Evolutionary conservation across 2,888 invertebrate species (phyloP), one percentile per base, ranked within the genome.

Genomic region (Cryptus armator): DNA sequence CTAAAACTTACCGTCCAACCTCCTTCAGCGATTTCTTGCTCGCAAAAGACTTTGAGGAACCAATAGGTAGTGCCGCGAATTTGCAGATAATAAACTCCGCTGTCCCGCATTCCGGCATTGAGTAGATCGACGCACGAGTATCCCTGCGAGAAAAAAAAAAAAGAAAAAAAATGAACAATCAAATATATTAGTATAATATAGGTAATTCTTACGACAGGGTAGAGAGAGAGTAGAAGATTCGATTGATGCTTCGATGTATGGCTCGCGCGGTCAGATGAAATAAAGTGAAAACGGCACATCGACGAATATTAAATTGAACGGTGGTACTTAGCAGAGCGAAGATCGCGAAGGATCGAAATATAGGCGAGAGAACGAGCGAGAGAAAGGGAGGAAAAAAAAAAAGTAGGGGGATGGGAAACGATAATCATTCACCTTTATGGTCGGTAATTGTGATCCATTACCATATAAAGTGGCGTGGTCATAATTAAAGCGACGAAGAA

Each of bases 31-130:
- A 97, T 95, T 92, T 97, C 97, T 93, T 98, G 98, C 91, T 98
- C 98, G 93, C 98, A 98, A 94, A 95, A 98, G 19, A 98, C 98
- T 93, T 98, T 98, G 86, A 98, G 95, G 95, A 98, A 98, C 98
- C 98, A 98, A 94, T 98, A 98, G 0, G 98, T 98, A 4, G 98
- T 98, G 53, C 98, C 98, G 83, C 98, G 95, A 89, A 98, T 98
- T 95, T 98, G 98, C 78, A 98, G 95, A 92, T 98, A 98, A 94
- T 97, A 98, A 0, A 98, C 97, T 32, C 98, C 98, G 24, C 97
- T 98, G 89, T 97, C 97, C 85, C 96, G 95, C 97, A 98, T 97
- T 43, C 98, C 98, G 59, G 97, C 97, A 91, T 97, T 97, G 86
- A 97, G 94, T 67, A 98, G 95, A 93, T 98, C 98, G 80, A 97